Base-by-base conservation (phyloP, 2,797 vertebrate species). In the Amphiprion clarkii region DNA sequence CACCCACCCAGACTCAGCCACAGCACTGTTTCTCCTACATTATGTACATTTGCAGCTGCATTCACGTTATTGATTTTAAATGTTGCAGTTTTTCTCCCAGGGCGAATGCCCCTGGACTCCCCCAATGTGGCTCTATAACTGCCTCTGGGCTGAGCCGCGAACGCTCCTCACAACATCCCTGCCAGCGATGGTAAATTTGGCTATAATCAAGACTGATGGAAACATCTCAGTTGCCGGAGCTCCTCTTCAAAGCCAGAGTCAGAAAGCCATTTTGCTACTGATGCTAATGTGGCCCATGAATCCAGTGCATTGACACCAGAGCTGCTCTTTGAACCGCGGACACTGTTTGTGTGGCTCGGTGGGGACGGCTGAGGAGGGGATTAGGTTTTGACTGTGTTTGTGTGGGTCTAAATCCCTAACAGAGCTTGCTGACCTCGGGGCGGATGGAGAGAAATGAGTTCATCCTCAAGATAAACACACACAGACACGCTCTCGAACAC, bases 391-490 rank as follows among this genome's bases (percentile, higher is more conserved):
- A 79, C 78, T 68, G 72, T 78, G 78, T 83, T 77, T 86, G 74
- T 82, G 79, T 68, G 74, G 42, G 46, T 88, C 67, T 86, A 92
- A 92, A 90, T 88, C 88, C 79, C 72, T 71, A 65, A 86, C 79
- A 87, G 79, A 88, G 85, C 86, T n/a, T n/a, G 56, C 49, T 87
- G 85, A 91, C 88, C 87, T 81, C 42, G 0, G 67, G 82, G 74
- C 53, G 53, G 71, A 71, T 73, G 74, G 67, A 79, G 76, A 90
- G 74, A 76, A 90, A 86, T 78, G 40, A 90, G 86, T 90, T 90
- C 79, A 82, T 90, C 78, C 79, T 87, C 76, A 82, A 86, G 85
- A 89, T 88, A 85, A 86, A 88, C 68, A 85, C 62, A 80, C 60
- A 79, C 52, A 74, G n/a, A 59, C 55, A 70, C 60, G 33, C 55